Percentiles rank a stretch among this genome's conserved stretches.
phyloP scores from a whole-genome alignment of 2,888 invertebrate species.

The Ennomos erosarius region DNA sequence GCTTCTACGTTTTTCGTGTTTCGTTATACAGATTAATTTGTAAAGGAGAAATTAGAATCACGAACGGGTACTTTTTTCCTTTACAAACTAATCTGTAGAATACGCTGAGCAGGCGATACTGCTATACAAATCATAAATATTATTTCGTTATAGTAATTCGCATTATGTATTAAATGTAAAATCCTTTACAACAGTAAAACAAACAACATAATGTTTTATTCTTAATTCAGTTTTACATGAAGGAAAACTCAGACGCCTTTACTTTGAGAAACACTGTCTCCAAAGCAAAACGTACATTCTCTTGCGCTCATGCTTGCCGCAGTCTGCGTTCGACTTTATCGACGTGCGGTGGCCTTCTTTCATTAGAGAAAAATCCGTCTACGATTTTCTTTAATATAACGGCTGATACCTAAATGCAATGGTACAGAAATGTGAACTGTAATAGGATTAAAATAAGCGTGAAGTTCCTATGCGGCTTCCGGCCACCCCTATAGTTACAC shows the following conservation, averaged over 20 bases:
- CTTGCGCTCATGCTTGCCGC: conserved; percentile 47
- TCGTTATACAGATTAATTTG: no score
- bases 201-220: conserved; percentile 34
- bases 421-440: conserved; percentile 47
- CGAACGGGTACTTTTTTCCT: no score
- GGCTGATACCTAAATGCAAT: conserved; percentile 7
- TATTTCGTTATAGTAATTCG: no score
- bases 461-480: conserved; percentile 64
- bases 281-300: conserved; percentile 63
- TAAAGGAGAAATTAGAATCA: no score
- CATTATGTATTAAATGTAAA: no score
- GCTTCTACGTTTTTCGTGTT: no score
- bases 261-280: conserved; percentile 65
- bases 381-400: conserved; percentile 2
- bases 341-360: conserved; percentile 53
- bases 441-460: conserved; percentile 60
- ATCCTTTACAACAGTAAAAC: no score
- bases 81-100: no score
- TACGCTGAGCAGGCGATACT: no score
- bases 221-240: no score
- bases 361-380: not conserved
- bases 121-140: no score
- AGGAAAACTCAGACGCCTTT: conserved; percentile 39
- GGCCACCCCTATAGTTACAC: conserved; percentile 55
- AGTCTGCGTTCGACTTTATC: conserved; percentile 57